Percentiles rank a stretch among this genome's conserved stretches.
Evolutionary conservation across 2,888 invertebrate genomes (phyloP).

Genomic region (Caenorhabditis sp.): DNA sequence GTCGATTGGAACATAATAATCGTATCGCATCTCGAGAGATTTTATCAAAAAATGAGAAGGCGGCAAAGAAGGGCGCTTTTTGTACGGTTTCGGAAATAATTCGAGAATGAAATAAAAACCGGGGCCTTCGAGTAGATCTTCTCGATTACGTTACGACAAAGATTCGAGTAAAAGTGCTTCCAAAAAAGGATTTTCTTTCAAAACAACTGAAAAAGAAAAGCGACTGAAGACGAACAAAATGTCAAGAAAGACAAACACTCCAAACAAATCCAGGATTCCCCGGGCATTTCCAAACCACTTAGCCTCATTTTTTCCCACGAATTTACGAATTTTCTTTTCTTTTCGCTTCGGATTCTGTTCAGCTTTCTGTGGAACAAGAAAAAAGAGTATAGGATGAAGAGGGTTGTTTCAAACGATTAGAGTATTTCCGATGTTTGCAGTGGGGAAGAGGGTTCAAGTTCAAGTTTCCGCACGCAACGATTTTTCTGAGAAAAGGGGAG

Average conservation of each 20-base stretch:
- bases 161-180: too few relatives aligned
- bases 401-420: background rate
- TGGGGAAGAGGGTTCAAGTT: too few relatives aligned
- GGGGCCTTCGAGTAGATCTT: background rate
- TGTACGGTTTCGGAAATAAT: background rate
- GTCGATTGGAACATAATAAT: conserved; percentile 42
- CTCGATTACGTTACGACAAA: too few relatives aligned
- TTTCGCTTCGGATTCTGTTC: background rate
- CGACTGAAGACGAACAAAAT: background rate
- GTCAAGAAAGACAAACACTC: background rate
- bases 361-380: background rate
- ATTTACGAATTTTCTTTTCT: background rate
- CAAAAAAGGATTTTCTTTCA: too few relatives aligned
- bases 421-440: conserved; percentile 3
- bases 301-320: conserved; percentile 39
- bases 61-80: background rate
- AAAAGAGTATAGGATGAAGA: background rate
- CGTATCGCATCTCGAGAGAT: background rate
- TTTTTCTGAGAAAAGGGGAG: too few relatives aligned
- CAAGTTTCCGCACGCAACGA: too few relatives aligned
- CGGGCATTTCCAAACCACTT: conserved; percentile 40
- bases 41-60: background rate
- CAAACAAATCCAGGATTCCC: background rate
- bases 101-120: conserved; percentile 23
- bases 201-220: too few relatives aligned